Percentiles rank a stretch among this genome's conserved stretches.
These are phyloP conservation scores for Teinopalpus imperialis DNA, from an alignment of 2,888 invertebrate species.

Conservation along the genomic window DNA sequence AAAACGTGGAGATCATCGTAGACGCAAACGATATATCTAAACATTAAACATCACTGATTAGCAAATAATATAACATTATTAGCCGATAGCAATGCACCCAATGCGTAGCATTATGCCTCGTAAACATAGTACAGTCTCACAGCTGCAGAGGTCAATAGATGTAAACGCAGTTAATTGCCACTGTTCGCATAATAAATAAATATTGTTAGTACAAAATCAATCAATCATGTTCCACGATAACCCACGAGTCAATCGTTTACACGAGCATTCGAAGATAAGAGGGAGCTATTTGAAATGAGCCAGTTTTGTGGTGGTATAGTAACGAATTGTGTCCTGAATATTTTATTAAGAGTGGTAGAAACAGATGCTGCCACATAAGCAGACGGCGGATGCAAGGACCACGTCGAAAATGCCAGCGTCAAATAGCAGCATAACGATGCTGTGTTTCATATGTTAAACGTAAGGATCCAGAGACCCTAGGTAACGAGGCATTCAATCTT, in stretches of 20 bases:
- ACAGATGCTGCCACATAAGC: no score
- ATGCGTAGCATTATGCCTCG: conserved; percentile 19
- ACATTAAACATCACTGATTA: conserved; percentile 5
- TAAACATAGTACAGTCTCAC: conserved; percentile 16
- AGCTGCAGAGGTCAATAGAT: conserved; percentile 31
- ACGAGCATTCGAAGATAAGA: conserved; percentile 37
- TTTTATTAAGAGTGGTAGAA: no score
- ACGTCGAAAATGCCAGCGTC: no score
- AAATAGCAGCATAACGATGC: no score
- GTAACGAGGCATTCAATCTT: no score
- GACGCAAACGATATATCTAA: neutral
- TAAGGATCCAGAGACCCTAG: no score
- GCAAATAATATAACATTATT: neutral
- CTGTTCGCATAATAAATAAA: conserved; percentile 24
- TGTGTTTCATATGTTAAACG: no score
- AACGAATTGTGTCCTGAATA: no score
- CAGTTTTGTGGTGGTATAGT: conserved; percentile 1
- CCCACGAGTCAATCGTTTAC: conserved; percentile 43
- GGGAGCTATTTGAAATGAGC: conserved; percentile 18
- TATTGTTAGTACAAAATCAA: conserved; percentile 39
- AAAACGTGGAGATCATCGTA: neutral
- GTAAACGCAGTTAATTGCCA: conserved; percentile 29
- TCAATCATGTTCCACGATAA: conserved; percentile 51
- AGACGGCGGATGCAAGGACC: no score
- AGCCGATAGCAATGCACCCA: conserved; percentile 2